Base-by-base conservation (phyloP, 2,113 vertebrate genomes). In the Notiomystis cincta region DNA sequence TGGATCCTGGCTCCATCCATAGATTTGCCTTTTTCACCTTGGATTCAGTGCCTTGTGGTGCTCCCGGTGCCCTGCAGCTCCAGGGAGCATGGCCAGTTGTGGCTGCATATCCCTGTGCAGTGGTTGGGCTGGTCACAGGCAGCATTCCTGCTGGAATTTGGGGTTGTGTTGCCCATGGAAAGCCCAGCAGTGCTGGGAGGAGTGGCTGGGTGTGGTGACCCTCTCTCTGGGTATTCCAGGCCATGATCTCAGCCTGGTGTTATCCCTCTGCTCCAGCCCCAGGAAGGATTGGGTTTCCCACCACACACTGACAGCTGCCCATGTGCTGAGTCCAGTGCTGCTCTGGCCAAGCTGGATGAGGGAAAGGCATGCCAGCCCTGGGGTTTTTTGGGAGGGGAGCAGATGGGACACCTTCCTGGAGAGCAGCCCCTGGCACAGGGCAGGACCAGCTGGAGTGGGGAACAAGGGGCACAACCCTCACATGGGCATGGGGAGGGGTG, bases 81-180 rank as follows among this genome's bases (percentile, higher is more conserved):
- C 9, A 2, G 35, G 35, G 37, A 27, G 13, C 0, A 0, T 0
- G 4, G 50, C 23, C 6, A 1, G n/a, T 2, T 3, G 5, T 16
- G 40, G 66, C 67, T 0, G 0, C 9, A n/a, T 35, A 64, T 30
- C 77, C 38, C 60, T 2, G 15, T 1, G 17, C 22, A 5, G 65
- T 4, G 50, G 30, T 16, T 0, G 0, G 44, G 53, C 44, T 38
- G 77, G 42, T 22, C 25, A 1, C 0, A 0, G 64, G 82, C 53
- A 54, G 45, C 23, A 5, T 23, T 58, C 33, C 22, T 15, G 66
- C 38, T 31, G 73, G 50, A 7, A 1, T 0, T n/a, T 15, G 71
- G 33, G 28, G 4, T 33, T 20, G 2, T 16, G 25, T 4, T 66
- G 57, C 18, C 70, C 15, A 1, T 2, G 60, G 27, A 25, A 44